Evolutionary conservation across 2,113 vertebrate species (phyloP).

Genomic region (Micromys minutus): DNA sequence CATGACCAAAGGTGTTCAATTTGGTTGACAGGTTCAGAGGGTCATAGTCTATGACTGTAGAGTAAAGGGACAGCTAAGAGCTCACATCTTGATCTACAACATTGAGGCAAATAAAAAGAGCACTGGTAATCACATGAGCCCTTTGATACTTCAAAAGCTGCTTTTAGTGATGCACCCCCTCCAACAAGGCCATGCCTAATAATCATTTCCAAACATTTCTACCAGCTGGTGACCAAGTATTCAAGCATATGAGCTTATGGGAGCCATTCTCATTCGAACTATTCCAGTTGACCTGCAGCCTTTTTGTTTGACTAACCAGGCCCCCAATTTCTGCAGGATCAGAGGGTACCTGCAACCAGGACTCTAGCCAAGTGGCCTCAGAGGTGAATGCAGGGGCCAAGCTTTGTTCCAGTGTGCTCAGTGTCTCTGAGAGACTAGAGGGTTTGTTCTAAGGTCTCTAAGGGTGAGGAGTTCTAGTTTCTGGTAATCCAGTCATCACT

Average conservation of each 20-base stretch:
- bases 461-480: neutral
- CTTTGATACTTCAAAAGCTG: neutral
- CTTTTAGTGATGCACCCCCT: neutral
- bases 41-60: neutral
- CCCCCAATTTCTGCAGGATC: neutral
- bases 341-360: neutral
- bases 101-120: rapidly evolving
- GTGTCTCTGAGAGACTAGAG: neutral
- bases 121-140: neutral
- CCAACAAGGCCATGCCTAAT: neutral
- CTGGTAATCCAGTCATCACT: neutral
- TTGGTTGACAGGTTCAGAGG: neutral
- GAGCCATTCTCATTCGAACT: neutral
- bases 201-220: neutral
- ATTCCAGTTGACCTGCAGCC: neutral
- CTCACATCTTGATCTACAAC: neutral
- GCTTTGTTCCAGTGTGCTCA: neutral
- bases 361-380: neutral
- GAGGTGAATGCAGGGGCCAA: neutral
- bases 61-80: neutral
- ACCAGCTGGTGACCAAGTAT: neutral
- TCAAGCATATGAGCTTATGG: neutral
- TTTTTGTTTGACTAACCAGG: neutral
- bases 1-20: neutral
- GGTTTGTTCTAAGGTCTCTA: neutral